Evolutionary conservation across 2,888 invertebrate genomes (phyloP), one percentile per base, ranked within the genome.

Genomic region (Caenorhabditis imperialis): DNA sequence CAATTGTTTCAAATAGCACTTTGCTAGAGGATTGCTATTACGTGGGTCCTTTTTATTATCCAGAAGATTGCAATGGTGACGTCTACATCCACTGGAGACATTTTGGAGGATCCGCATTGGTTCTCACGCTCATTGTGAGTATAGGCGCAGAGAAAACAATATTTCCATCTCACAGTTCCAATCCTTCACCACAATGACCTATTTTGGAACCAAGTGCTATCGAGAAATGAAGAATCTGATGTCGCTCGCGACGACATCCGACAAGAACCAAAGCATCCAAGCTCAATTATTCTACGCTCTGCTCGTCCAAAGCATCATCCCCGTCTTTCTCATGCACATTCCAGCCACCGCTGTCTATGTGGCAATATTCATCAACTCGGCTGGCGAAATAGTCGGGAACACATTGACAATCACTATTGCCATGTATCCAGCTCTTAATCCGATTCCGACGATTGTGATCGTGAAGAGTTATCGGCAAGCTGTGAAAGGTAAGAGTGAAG

Each of bases 291-390:
- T 61, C 33, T 22, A 50, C 16, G 61, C 61, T 3, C 35, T 61
- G 3, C 44, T 61, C n/a, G 44, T 61, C 37, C 51, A 51, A 30
- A 61, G 51, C 6, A 27, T 51, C 7, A 61, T 61, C 18, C 61
- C 61, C 6, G 44, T 61, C 6, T 33, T 61, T 30, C 50, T 61
- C n/a, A 50, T 61, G 51, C 61, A 61, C 30, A 40, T 51, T 22
- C 61, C 61, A n/a, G 61, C 61, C 7, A 42, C 61, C 14, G 12
- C 35, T 7, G 23, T 51, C 18, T 61, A 51, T 40, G 14, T 53
- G 6, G 42, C 50, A 7, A 51, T 51, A 3, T 51, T 61, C 22
- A 37, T 53, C 44, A 44, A 61, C 30, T 12, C 14, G 6, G 51
- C 61, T 12, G 25, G 51, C 8, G 61, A 61, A 44, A 42, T 51